Conservation (phyloP, 2,888 invertebrate genomes). For the Hypena proboscidalis region DNA sequence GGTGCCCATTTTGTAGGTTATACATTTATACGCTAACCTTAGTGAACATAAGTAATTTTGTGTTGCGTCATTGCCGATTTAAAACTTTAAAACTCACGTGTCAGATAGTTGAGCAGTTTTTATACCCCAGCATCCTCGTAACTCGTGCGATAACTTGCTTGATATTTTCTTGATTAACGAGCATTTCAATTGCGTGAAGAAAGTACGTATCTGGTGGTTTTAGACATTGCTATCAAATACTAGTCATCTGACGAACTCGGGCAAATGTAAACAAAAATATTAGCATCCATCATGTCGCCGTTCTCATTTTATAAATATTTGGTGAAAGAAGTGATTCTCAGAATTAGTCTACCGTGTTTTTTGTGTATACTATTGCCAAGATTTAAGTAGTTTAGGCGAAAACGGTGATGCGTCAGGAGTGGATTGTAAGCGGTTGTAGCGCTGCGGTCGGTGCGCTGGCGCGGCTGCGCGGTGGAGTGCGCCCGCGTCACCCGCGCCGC, state of each 20-base stretch:
- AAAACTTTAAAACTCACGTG: constrained; percentile 22
- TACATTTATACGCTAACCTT: constrained; percentile 19
- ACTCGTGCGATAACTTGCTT: constrained; percentile 9
- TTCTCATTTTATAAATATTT: constrained; percentile 34
- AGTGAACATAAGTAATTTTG: constrained; percentile 18
- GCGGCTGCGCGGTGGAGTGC: constrained; percentile 25
- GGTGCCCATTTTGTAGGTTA: constrained; percentile 8
- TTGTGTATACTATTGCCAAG: constrained; percentile 61
- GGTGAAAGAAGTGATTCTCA: constrained; percentile 47
- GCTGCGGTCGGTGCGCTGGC: constrained; percentile 28
- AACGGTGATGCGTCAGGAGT: constrained; percentile 45
- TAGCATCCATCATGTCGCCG: constrained; percentile 31
- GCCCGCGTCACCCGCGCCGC: constrained; percentile 21
- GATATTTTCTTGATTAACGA: not conserved
- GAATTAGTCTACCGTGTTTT: constrained; percentile 50
- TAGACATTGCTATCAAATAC: too few species aligned
- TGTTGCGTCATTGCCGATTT: constrained; percentile 34
- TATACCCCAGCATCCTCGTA: constrained; percentile 14
- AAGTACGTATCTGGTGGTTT: constrained; percentile 16
- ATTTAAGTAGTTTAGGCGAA: constrained; percentile 54
- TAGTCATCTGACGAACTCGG: too few species aligned
- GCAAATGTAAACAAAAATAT: constrained; percentile 26
- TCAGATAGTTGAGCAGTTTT: constrained; percentile 12
- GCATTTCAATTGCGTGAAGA: constrained; percentile 5
- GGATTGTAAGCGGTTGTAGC: constrained; percentile 40